A percentile compares a stretch with the other conserved stretches of the same genome.
These are phyloP conservation scores for Palythoa grandiflora DNA, from an alignment of 92 coral and sea anemone species.

Conservation along the genomic window DNA sequence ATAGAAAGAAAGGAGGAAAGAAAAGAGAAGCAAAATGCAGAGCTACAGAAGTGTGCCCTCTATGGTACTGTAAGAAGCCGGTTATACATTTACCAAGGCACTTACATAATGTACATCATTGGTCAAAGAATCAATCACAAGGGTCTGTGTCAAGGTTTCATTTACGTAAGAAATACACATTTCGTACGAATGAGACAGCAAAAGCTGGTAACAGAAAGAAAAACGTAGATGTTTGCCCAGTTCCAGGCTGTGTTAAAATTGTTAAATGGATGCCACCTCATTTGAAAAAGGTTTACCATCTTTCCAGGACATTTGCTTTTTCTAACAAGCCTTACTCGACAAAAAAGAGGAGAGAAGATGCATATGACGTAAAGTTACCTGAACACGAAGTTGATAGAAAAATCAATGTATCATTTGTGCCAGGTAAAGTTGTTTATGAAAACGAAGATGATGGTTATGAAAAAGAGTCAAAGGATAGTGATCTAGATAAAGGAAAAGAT, in stretches of 20 bases:
- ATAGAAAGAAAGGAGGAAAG: constrained; percentile 3
- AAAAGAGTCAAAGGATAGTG: constrained; percentile 11
- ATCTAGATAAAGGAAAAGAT: constrained; percentile 2
- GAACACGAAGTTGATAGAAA: constrained; percentile 13
- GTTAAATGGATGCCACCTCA: constrained; percentile 27
- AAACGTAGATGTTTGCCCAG: constrained; percentile 17
- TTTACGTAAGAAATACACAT: constrained; percentile 23
- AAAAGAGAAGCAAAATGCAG: constrained; percentile 39
- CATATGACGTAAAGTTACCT: constrained; percentile 11
- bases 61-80: constrained; percentile 10
- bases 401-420: not conserved
- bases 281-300: constrained; percentile 26
- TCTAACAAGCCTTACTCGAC: constrained; percentile 21
- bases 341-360: constrained; percentile 8
- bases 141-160: constrained; percentile 19
- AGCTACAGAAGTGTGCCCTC: constrained; percentile 1
- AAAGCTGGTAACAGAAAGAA: constrained; percentile 31
- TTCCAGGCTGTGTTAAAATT: constrained; percentile 20
- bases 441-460: constrained; percentile 33
- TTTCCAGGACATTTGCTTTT: constrained; percentile 9
- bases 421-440: not conserved
- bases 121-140: constrained; percentile 26
- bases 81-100: constrained; percentile 39
- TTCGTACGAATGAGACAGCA: constrained; percentile 23
- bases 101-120: not conserved